phyloP scores from a whole-genome alignment of 2,888 invertebrate genomes.

The Dryobota labecula region DNA sequence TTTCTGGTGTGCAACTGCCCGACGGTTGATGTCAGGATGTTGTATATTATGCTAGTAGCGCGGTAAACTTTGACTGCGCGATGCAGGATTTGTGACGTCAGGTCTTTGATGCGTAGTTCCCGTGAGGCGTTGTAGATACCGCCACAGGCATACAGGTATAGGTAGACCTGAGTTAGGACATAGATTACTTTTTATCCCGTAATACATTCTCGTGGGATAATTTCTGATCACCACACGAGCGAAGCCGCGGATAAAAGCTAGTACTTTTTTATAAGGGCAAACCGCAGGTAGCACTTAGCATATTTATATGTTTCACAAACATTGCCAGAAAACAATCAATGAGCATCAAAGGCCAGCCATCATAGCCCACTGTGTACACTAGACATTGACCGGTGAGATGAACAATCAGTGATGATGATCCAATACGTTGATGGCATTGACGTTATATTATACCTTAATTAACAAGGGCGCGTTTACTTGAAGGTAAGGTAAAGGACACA shows the following conservation, averaged over 20 bases:
- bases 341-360: not conserved
- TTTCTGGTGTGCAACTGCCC: too few relatives aligned
- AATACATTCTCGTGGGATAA: too few relatives aligned
- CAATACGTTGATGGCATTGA: constrained; percentile 24
- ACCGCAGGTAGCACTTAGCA: not conserved
- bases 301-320: not conserved
- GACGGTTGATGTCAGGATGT: too few relatives aligned
- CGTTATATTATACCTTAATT: constrained; percentile 13
- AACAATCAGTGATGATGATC: constrained; percentile 9
- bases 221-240: not conserved
- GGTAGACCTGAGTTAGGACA: not conserved
- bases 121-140: too few relatives aligned
- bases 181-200: not conserved
- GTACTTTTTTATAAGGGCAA: not conserved
- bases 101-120: too few relatives aligned
- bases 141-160: not conserved
- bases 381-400: constrained; percentile 6
- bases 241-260: not conserved
- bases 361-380: constrained; percentile 1
- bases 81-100: too few relatives aligned
- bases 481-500: not conserved
- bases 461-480: constrained; percentile 6
- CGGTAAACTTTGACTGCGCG: too few relatives aligned
- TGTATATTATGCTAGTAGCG: too few relatives aligned
- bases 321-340: not conserved